Evolutionary conservation across 2,113 vertebrate species (phyloP), one percentile per base, ranked within the genome.

Genomic region (Hiodon tergisus): DNA sequence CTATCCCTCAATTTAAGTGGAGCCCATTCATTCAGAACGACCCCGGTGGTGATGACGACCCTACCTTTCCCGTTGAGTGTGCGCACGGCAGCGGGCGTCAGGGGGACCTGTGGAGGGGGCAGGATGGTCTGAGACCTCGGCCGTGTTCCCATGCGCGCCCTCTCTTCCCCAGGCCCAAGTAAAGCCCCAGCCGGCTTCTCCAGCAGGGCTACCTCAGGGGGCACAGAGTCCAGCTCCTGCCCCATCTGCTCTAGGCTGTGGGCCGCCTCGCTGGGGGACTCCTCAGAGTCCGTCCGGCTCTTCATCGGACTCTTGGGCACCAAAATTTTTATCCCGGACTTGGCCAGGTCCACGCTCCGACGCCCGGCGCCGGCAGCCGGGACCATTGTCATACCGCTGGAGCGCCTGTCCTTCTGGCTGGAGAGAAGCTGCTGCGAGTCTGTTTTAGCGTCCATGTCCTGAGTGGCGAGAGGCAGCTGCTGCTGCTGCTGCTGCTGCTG

Each of bases 241-340:
- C 92, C 92, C 3, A 90, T 84, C n/a, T 92, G 88, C 78, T 95
- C 94, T 80, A 94, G 86, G 81, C 94, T 92, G 81, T 94, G 95
- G 0, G 93, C 91, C 67, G 93, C 94, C 86, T 96, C 95, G 0
- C 89, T 94, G 50, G 92, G 94, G 65, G 94, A 96, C 76, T 93
- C 91, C 67, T 98, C 95, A 0, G 93, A 87, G n/a, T 95, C 84
- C 70, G 89, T 92, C 67, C 92, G 92, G 81, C 88, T 93, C 84
- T 94, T 96, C 88, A 98, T 91, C 3, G 96, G 97, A 81, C 95
- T 99, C 87, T 95, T 97, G 48, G 97, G 97, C 80, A 99, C 96
- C 57, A 99, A 90, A 71, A 99, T 98, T 91, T 99, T 99, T 77
- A 99, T 99, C 63, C 96, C 95, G 13, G 93, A 94, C 83, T 94